phyloP scores from a whole-genome alignment of 1,140 invertebrate species.

The Rhopalosiphum padi region DNA sequence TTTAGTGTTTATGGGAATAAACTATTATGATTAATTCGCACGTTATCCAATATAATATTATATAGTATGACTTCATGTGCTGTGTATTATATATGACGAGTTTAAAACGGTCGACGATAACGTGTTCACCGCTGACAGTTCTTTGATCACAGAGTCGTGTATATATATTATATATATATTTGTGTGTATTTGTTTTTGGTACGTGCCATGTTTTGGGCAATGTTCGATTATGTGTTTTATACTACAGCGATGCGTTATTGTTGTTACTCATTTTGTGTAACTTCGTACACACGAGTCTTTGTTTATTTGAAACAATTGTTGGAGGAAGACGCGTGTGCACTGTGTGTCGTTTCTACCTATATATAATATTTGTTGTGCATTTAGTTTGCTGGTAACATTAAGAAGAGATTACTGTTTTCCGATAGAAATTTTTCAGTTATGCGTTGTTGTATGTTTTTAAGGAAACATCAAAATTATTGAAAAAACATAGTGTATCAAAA shows the following conservation, averaged over 20 bases:
- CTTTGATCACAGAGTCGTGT: background rate
- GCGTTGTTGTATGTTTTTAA: background rate
- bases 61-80: background rate
- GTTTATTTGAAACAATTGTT: slow-evolving; percentile 19
- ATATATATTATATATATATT: background rate
- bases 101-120: background rate
- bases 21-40: background rate
- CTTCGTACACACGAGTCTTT: background rate
- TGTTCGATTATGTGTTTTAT: background rate
- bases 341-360: background rate
- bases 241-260: background rate
- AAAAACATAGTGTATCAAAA: background rate
- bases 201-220: background rate
- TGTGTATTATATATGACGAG: background rate
- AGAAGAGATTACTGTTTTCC: background rate
- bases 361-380: slow-evolving; percentile 7
- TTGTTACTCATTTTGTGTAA: background rate
- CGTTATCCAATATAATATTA: background rate
- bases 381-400: background rate
- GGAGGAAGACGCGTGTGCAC: background rate
- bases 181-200: slow-evolving; percentile 1
- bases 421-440: background rate
- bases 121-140: background rate
- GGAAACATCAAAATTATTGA: background rate
- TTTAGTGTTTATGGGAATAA: background rate